Percentiles rank a stretch among this genome's conserved stretches.
Conservation (phyloP, 2,888 invertebrate species). For the Trachelus stipa region DNA sequence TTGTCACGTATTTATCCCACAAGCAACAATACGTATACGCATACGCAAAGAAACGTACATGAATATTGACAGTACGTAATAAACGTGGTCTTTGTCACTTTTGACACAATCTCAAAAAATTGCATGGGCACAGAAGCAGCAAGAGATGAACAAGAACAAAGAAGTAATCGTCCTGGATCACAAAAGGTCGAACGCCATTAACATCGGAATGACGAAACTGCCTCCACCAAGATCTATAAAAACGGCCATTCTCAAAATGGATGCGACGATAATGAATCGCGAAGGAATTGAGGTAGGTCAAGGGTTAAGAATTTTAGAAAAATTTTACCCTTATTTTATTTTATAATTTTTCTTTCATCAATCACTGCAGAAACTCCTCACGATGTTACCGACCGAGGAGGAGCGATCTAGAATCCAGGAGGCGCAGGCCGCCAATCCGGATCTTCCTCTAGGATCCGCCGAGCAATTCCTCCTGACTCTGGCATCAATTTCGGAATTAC, state of each 20-base stretch:
- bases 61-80: not conserved
- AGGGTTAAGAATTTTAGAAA: too few species aligned
- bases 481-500: slow-evolving; percentile 94
- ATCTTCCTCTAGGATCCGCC: slow-evolving; percentile 92
- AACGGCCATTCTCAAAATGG: slow-evolving; percentile 99
- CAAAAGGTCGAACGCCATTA: slow-evolving; percentile 98
- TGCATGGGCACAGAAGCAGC: slow-evolving; percentile 75
- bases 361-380: slow-evolving; percentile 82
- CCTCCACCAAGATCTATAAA: slow-evolving; percentile 98
- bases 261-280: slow-evolving; percentile 95
- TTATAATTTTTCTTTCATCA: not conserved
- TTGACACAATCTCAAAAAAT: not conserved
- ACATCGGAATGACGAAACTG: slow-evolving; percentile 98
- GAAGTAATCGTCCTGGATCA: slow-evolving; percentile 95
- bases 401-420: slow-evolving; percentile 96
- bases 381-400: slow-evolving; percentile 97
- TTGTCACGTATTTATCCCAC: not conserved
- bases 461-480: slow-evolving; percentile 98
- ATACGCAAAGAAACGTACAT: not conserved
- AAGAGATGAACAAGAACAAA: slow-evolving; percentile 86
- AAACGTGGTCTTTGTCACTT: not conserved
- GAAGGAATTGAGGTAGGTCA: slow-evolving; percentile 89
- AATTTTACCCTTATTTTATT: too few species aligned
- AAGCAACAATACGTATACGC: too few species aligned
- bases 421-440: slow-evolving; percentile 92